These are phyloP conservation scores for Caerostris extrusa DNA, from an alignment of 1,140 invertebrate genomes.

Conservation along the genomic window DNA sequence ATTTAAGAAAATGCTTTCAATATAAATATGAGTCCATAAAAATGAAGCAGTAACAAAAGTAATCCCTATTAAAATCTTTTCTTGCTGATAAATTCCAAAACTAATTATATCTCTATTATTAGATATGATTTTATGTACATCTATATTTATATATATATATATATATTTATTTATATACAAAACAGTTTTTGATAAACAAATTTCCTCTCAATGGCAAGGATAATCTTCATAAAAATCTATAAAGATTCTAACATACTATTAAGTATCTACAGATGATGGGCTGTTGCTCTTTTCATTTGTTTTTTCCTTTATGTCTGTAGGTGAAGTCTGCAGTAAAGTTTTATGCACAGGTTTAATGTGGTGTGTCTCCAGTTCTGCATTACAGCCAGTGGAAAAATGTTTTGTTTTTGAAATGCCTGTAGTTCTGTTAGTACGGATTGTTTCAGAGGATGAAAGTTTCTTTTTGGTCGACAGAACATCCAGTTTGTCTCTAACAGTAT, in stretches of 20 bases:
- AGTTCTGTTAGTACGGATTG: not conserved
- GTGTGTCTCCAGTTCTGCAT: not conserved
- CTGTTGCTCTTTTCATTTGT: not conserved
- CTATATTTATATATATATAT: conserved; percentile 57
- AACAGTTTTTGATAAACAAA: conserved; percentile 32
- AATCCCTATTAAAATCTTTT: conserved; percentile 72
- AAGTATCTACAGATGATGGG: not conserved
- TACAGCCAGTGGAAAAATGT: conserved; percentile 15
- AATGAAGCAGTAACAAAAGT: conserved; percentile 75
- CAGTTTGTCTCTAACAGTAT: conserved; percentile 63
- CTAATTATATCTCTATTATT: conserved; percentile 73
- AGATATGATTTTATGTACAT: conserved; percentile 71
- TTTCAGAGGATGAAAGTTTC: conserved; percentile 25
- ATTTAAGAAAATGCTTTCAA: conserved; percentile 42
- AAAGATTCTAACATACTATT: not conserved
- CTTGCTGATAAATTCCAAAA: conserved; percentile 69
- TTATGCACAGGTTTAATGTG: not conserved
- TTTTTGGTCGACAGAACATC: conserved; percentile 19
- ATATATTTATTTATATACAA: conserved; percentile 19
- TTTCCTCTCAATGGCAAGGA: not conserved
- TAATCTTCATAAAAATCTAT: not conserved
- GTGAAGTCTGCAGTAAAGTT: not conserved
- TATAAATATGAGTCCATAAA: conserved; percentile 56
- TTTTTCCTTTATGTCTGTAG: not conserved
- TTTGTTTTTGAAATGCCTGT: conserved; percentile 24